Evolutionary conservation across 2,113 vertebrate species (phyloP), one percentile per base, ranked within the genome.

Genomic region (Cyprinus carpio): DNA sequence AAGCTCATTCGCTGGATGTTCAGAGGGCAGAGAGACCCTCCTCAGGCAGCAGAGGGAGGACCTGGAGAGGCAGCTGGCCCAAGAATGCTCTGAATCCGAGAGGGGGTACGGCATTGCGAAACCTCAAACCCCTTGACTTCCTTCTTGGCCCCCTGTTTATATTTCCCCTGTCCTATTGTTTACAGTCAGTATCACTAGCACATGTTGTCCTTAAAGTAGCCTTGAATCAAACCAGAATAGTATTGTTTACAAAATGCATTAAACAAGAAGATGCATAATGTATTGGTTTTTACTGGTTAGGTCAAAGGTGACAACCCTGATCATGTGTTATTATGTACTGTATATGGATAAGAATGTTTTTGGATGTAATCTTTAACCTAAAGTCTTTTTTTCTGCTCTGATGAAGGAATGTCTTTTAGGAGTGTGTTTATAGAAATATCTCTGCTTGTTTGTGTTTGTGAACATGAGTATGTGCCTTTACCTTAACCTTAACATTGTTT

Each of bases 31-130:
- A 85, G 91, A 54, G 91, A 91, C 89, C 89, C 91, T 93, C 84
- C 85, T 94, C 37, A 89, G 90, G 31, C 92, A 94, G 89, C 95
- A 94, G 90, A 92, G 91, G 84, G 92, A 94, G 3, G 95, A 95
- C 84, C 91, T 95, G 87, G 91, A 88, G 81, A 91, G 75, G 82
- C 94, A 92, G 89, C 86, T 92, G 58, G 86, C 91, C 86, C 88
- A 84, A 37, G 91, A 91, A 67, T 85, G 75, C 58, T 84, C 91
- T 1, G 92, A 94, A 86, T 90, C 92, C 78, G 92, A 94, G 78
- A 87, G 92, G 92, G 93, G 95, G 96, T 95, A 92, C 75, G 89
- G 49, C 23, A 76, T 86, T 89, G 87, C 54, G 77, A 82, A 84
- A 87, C 58, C 62, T 49, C 13, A 34, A 82, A 85, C 81, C 75